Percentiles rank a stretch among this genome's conserved stretches.
Conservation (phyloP, 1,140 invertebrate genomes). For the Thrips palmi region DNA sequence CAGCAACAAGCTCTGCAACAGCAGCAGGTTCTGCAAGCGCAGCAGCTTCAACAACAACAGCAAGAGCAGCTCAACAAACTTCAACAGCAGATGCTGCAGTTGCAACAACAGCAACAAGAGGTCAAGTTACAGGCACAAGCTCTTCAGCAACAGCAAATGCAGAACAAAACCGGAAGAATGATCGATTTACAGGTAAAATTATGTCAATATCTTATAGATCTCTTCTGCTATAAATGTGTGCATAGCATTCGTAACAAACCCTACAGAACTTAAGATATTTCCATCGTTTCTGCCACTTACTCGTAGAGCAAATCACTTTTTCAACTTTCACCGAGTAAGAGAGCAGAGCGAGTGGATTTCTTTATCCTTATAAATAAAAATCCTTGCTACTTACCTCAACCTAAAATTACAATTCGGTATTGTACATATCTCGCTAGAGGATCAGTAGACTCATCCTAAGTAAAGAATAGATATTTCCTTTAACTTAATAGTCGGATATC, state of each 20-base stretch:
- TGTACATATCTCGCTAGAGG: too few species aligned
- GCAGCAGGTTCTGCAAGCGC: not conserved
- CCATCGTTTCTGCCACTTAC: too few species aligned
- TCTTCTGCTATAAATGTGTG: not conserved
- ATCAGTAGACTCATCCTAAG: too few species aligned
- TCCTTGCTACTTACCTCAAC: too few species aligned
- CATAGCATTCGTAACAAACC: not conserved
- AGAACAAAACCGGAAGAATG: conserved; percentile 14
- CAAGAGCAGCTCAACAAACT: conserved; percentile 4
- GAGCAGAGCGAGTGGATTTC: too few species aligned
- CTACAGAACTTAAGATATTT: too few species aligned
- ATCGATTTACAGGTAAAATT: not conserved
- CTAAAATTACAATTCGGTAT: too few species aligned
- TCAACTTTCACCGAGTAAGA: too few species aligned
- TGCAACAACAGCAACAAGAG: conserved; percentile 2
- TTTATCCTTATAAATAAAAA: too few species aligned
- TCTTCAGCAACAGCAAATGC: conserved; percentile 14
- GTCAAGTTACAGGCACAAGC: conserved; percentile 6
- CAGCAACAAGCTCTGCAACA: conserved; percentile 6
- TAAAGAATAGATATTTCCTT: too few species aligned
- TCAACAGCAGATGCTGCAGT: conserved; percentile 2
- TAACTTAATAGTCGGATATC: too few species aligned
- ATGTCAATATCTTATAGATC: conserved; percentile 6
- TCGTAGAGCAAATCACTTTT: too few species aligned
- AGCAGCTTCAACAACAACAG: conserved; percentile 8